phyloP scores from a whole-genome alignment of 2,797 vertebrate species.

The Phalloptychus januarius region DNA sequence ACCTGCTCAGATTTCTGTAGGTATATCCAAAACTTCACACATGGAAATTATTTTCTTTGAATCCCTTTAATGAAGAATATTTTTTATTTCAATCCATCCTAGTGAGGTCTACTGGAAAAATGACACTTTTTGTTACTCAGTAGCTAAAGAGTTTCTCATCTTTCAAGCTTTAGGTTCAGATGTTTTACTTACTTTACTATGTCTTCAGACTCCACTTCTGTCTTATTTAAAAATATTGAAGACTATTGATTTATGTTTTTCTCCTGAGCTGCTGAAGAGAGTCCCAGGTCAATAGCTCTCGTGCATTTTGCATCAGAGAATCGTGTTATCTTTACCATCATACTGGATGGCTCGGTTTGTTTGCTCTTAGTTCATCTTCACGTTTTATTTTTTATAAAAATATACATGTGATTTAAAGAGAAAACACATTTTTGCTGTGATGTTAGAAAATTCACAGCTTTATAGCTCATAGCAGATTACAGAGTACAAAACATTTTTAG shows the following conservation, averaged over 20 bases:
- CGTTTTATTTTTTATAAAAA: not conserved
- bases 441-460: not conserved
- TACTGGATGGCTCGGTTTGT: not conserved
- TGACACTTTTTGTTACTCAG: not conserved
- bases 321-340: not conserved
- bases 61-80: not conserved
- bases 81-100: not conserved
- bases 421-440: not conserved
- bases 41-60: constrained; percentile 23
- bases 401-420: too few relatives aligned
- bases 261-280: not conserved
- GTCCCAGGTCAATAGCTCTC: not conserved
- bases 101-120: not conserved
- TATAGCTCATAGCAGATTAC: not conserved
- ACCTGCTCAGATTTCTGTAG: constrained; percentile 23
- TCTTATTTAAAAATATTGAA: not conserved
- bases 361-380: not conserved
- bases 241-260: not conserved
- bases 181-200: not conserved
- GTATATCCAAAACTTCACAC: constrained; percentile 20
- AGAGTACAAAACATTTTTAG: not conserved
- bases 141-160: not conserved
- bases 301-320: not conserved
- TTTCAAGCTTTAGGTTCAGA: not conserved
- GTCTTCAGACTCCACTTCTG: not conserved